Percentiles rank a stretch among this genome's conserved stretches.
Conservation (phyloP, 1,140 invertebrate species). For the Mizuhopecten yessoensis region DNA sequence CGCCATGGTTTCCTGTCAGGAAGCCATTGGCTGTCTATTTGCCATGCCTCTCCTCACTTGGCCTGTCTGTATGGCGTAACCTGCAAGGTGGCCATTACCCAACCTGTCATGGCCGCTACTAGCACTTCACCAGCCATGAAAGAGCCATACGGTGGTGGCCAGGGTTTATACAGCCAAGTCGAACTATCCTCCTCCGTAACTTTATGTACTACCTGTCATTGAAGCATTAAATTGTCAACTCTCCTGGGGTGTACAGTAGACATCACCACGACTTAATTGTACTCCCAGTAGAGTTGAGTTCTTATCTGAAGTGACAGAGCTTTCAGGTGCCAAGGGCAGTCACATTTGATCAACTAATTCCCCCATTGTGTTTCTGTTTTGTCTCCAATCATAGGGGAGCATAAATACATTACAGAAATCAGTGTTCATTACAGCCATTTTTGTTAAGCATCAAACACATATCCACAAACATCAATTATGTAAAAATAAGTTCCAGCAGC, state of each 20-base stretch:
- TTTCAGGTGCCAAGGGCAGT: neutral
- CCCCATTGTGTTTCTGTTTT: neutral
- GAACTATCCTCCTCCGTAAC: neutral
- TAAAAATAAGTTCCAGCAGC: too few relatives aligned
- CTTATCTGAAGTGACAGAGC: neutral
- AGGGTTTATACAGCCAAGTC: neutral
- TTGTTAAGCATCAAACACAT: too few relatives aligned
- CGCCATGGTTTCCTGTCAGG: neutral
- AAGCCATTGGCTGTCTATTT: neutral
- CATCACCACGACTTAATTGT: neutral
- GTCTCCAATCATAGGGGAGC: neutral
- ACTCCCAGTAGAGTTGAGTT: neutral
- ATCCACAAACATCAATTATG: too few relatives aligned
- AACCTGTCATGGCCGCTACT: neutral
- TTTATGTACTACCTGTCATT: neutral
- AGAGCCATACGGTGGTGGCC: neutral
- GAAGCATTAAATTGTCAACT: neutral
- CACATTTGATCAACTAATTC: slow-evolving; percentile 6
- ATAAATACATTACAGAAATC: too few relatives aligned
- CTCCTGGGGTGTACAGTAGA: neutral
- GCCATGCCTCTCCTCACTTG: neutral
- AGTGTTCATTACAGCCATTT: too few relatives aligned
- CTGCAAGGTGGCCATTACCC: neutral
- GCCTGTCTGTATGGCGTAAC: neutral
- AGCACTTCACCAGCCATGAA: neutral